These are phyloP conservation scores for Labia minor DNA, from an alignment of 2,888 invertebrate genomes.

Conservation along the genomic window DNA sequence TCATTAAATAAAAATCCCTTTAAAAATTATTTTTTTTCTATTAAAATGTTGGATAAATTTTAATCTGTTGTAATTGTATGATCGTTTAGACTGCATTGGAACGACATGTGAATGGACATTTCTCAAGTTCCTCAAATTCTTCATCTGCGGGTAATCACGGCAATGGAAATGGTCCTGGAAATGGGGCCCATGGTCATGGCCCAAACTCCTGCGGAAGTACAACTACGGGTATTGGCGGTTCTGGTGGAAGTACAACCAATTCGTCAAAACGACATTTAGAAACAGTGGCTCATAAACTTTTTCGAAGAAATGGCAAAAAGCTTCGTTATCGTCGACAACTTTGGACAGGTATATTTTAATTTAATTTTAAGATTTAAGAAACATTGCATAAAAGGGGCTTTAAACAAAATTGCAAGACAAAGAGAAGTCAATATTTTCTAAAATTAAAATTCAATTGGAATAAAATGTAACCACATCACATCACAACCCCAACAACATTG, in stretches of 20 bases:
- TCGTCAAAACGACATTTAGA: constrained; percentile 57
- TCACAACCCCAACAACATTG: not conserved
- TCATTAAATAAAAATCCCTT: too few relatives aligned
- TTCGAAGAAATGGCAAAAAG: constrained; percentile 78
- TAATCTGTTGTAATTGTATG: too few relatives aligned
- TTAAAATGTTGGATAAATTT: too few relatives aligned
- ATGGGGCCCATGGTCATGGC: constrained; percentile 16
- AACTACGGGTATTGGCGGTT: constrained; percentile 45
- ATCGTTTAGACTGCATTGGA: constrained; percentile 65
- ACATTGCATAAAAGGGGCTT: not conserved
- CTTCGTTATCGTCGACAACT: constrained; percentile 76
- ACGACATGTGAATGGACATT: constrained; percentile 88
- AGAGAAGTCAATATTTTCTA: not conserved
- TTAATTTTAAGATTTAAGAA: not conserved
- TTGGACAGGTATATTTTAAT: constrained; percentile 72
- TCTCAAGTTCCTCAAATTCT: constrained; percentile 41
- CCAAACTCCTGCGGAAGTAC: constrained; percentile 30
- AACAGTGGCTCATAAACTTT: constrained; percentile 60
- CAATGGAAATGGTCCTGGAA: constrained; percentile 32
- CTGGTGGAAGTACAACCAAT: constrained; percentile 32
- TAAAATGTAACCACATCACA: not conserved
- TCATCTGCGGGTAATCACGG: constrained; percentile 49
- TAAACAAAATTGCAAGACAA: not conserved
- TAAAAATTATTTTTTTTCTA: too few relatives aligned
- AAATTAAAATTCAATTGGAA: not conserved